Conservation (phyloP, 2,888 invertebrate species). For the Hypselothyrea guttata region DNA sequence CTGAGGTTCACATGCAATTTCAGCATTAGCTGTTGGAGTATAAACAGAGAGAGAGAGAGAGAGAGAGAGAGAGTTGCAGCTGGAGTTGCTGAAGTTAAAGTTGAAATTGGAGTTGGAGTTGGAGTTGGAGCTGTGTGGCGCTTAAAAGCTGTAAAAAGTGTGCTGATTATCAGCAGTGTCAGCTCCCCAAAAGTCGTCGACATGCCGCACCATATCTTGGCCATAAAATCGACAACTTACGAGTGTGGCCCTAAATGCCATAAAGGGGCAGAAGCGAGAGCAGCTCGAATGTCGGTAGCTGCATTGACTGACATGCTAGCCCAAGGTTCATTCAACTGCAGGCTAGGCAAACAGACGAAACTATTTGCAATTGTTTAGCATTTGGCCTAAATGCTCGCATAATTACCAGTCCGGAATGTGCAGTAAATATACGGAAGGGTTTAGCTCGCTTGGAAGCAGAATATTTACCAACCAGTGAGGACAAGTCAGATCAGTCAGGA, state of each 20-base stretch:
- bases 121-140: slow-evolving; percentile 17
- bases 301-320: slow-evolving; percentile 52
- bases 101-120: slow-evolving; percentile 10
- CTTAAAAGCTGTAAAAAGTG: slow-evolving; percentile 49
- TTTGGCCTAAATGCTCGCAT: slow-evolving; percentile 42
- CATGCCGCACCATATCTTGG: slow-evolving; percentile 47
- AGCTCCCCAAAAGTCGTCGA: slow-evolving; percentile 24
- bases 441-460: slow-evolving; percentile 1
- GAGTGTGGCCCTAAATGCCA: slow-evolving; percentile 43
- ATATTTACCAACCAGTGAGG: no score
- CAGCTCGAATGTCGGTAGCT: neutral
- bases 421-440: slow-evolving; percentile 17
- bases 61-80: slow-evolving; percentile 4
- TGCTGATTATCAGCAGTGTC: slow-evolving; percentile 56
- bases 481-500: no score
- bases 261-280: neutral
- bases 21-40: slow-evolving; percentile 53
- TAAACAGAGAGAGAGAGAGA: neutral
- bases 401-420: slow-evolving; percentile 37
- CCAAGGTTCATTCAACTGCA: slow-evolving; percentile 68
- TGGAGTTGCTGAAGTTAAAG: neutral
- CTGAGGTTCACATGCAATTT: slow-evolving; percentile 72
- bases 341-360: slow-evolving; percentile 18
- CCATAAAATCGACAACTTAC: slow-evolving; percentile 52
- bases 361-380: slow-evolving; percentile 29